phyloP scores from a whole-genome alignment of 2,113 vertebrate genomes.

The Rynchops niger region DNA sequence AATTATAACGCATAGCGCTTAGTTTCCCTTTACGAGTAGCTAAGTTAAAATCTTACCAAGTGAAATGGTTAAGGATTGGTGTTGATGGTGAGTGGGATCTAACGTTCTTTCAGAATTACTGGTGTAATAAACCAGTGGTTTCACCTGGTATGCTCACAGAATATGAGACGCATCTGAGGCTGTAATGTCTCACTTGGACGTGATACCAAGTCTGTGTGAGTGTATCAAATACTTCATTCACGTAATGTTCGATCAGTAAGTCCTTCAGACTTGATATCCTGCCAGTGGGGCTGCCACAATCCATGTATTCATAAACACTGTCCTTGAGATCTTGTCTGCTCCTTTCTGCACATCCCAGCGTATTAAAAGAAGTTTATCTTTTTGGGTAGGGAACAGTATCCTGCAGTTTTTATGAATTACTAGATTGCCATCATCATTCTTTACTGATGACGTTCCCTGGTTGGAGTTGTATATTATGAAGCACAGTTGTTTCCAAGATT shows the following conservation, averaged over 20 bases:
- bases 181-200: not conserved
- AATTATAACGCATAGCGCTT: not conserved
- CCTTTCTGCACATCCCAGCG: not conserved
- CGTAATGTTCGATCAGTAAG: slow-evolving; percentile 3
- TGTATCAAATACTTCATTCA: slow-evolving; percentile 51
- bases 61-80: not conserved
- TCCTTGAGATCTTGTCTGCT: slow-evolving; percentile 56
- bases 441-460: not conserved
- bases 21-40: not conserved
- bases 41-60: not conserved
- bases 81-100: not conserved
- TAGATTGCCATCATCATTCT: slow-evolving; percentile 12
- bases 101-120: not conserved
- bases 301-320: slow-evolving; percentile 42
- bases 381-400: not conserved
- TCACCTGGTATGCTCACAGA: not conserved
- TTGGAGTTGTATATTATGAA: not conserved
- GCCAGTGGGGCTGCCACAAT: slow-evolving; percentile 42
- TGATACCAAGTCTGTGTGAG: not conserved
- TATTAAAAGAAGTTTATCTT: slow-evolving; percentile 49
- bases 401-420: slow-evolving; percentile 13
- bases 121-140: not conserved
- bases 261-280: slow-evolving; percentile 64
- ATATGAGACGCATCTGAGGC: not conserved
- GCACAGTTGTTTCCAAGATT: not conserved